Base-by-base conservation (phyloP, 1,140 invertebrate species). In the Arion vulgaris region DNA sequence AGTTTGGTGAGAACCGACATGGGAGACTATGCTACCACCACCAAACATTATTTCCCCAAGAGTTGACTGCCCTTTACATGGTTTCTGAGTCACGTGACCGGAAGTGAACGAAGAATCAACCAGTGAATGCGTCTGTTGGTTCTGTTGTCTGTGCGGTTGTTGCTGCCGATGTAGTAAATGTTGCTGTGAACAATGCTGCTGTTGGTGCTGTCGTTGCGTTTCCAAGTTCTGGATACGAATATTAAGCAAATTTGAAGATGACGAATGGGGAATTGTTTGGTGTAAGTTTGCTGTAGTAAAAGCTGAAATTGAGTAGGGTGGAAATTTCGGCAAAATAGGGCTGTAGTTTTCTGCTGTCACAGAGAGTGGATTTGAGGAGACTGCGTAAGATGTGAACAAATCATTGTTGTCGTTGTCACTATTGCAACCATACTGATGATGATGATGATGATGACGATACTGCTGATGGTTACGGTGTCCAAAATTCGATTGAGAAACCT, bases 21-120 rank as follows among this genome's bases (percentile, higher is more conserved):
- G 62, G 62, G 62, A 66, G 62, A 66, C 62, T 23, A 66, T 34
- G 62, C 62, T 28, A 62, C 57, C 57, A 66, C 62, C 62, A 23
- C 51, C 51, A 66, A 66, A 66, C 62, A 66, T 34, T n/a, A 66
- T 28, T 66, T 66, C 62, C 62, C 62, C 62, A 7, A 66, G n/a
- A 17, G 62, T 66, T 66, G 62, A 66, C 62, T 66, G 62, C 62
- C 62, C 62, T 66, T 66, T 66, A 32, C 62, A 66, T 66, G 62
- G 62, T 34, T 66, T 66, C 62, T 66, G 62, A 66, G 28, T 66
- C 62, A 66, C 62, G 62, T 66, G 62, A 66, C 62, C 7, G 62
- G 62, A 66, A 66, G 62, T 13, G 62, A 66, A 66, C 19, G 62
- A 66, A 28, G 62, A 17, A 66, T 66, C 17, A 17, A 32, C 62